Evolutionary conservation across 2,797 vertebrate species (phyloP).

Genomic region (Phalloptychus januarius): DNA sequence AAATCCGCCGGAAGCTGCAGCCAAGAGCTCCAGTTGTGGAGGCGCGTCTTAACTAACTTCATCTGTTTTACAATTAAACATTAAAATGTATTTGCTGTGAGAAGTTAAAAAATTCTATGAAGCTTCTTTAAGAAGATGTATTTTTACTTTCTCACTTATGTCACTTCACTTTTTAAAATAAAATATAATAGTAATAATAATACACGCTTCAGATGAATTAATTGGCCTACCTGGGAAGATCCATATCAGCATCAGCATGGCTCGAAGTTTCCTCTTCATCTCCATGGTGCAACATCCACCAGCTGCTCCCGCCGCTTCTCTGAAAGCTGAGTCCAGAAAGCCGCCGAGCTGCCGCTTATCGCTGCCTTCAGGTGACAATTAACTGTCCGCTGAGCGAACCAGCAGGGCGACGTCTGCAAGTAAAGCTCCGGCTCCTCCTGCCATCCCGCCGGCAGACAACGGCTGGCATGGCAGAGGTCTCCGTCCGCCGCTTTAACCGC

Average conservation of each 20-base stretch:
- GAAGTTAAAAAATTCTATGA: not conserved
- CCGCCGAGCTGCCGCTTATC: conserved; percentile 8
- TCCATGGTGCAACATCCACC: conserved; percentile 80
- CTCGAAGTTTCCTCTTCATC: conserved; percentile 64
- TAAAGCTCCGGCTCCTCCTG: conserved; percentile 29
- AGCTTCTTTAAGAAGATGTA: not conserved
- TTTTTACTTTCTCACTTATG: not conserved
- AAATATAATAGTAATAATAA: not conserved
- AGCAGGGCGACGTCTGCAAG: conserved; percentile 1
- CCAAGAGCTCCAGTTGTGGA: conserved; percentile 1
- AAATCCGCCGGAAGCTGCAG: not conserved
- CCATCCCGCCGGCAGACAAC: conserved; percentile 39
- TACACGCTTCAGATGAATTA: conserved; percentile 10
- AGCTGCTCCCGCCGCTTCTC: conserved; percentile 43
- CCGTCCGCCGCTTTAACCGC: not conserved
- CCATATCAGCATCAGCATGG: conserved; percentile 73
- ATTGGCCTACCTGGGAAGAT: conserved; percentile 76
- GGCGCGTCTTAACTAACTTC: not conserved
- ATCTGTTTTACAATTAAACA: not conserved
- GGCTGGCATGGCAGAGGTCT: conserved; percentile 37
- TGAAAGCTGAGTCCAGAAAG: conserved; percentile 40
- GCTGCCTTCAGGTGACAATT: conserved; percentile 57
- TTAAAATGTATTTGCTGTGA: not conserved
- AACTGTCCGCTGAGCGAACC: conserved; percentile 32
- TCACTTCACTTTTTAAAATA: not conserved